Conservation (phyloP, 2,888 invertebrate genomes). For the Cephalotes varians region DNA sequence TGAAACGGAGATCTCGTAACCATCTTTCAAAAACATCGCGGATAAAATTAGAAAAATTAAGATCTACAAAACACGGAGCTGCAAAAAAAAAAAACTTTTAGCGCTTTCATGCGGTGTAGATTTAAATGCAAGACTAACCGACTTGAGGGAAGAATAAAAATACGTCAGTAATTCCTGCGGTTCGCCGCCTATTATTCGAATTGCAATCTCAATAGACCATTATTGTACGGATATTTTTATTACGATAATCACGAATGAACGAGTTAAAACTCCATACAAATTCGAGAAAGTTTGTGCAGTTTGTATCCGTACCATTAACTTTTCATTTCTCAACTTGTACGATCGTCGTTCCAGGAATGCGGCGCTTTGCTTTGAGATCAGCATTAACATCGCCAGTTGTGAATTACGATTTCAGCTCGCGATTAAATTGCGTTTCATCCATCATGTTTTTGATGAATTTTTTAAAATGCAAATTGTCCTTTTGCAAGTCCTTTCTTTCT, state of each 20-base stretch:
- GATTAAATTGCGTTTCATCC: conserved; percentile 3
- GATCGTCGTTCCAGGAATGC: conserved; percentile 25
- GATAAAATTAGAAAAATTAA: background rate
- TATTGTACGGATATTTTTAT: background rate
- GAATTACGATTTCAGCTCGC: conserved; percentile 3
- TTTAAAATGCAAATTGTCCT: background rate
- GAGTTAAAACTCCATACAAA: conserved; percentile 8
- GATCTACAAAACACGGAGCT: background rate
- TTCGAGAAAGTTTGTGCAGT: conserved; percentile 7
- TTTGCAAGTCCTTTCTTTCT: background rate
- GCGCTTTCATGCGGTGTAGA: background rate
- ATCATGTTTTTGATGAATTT: background rate
- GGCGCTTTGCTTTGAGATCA: conserved; percentile 20
- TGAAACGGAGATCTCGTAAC: background rate
- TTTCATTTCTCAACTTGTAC: conserved; percentile 20
- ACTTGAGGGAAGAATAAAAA: background rate
- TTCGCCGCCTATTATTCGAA: background rate
- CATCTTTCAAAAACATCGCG: background rate
- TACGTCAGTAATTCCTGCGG: background rate
- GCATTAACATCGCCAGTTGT: conserved; percentile 4
- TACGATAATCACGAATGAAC: background rate
- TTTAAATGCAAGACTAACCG: background rate
- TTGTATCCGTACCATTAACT: conserved; percentile 9
- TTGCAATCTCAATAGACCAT: conserved; percentile 13
- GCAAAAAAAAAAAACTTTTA: no score